phyloP scores from a whole-genome alignment of 2,888 invertebrate species.

The Rhogogaster chlorosoma region DNA sequence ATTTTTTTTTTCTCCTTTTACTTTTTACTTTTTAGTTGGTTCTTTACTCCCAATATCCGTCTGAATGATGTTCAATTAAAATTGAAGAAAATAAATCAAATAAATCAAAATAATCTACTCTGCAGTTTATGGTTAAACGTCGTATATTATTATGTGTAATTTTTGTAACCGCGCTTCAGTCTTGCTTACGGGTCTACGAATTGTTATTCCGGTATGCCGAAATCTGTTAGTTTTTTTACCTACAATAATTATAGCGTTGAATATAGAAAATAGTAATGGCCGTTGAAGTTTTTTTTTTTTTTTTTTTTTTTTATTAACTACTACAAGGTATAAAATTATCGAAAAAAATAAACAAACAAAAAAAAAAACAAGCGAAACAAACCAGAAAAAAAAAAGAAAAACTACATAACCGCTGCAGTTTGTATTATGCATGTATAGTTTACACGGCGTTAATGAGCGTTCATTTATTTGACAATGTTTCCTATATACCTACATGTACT shows the following conservation, averaged over 20 bases:
- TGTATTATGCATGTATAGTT: not conserved
- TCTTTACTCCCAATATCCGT: no score
- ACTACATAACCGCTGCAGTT: not conserved
- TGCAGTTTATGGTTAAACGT: not conserved
- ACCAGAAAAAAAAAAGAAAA: not conserved
- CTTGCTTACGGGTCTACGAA: constrained; percentile 60
- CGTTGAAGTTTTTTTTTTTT: constrained; percentile 67
- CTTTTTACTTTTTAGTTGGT: no score
- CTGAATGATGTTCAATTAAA: not conserved
- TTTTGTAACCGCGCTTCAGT: not conserved
- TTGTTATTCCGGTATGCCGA: constrained; percentile 71
- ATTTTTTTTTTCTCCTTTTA: not conserved
- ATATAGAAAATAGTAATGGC: constrained; percentile 70
- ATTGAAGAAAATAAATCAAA: not conserved
- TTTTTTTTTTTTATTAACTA: not conserved
- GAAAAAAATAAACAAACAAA: not conserved
- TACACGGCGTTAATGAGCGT: not conserved
- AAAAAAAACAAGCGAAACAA: not conserved
- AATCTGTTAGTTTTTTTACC: constrained; percentile 74
- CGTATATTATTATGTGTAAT: not conserved
- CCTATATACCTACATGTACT: not conserved
- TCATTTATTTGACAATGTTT: not conserved
- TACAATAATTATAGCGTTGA: constrained; percentile 70
- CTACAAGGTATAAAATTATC: not conserved
- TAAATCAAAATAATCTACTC: not conserved